These are phyloP conservation scores for Drosophila grimshawi DNA, from an alignment of 1,140 invertebrate genomes.

Conservation along the genomic window DNA sequence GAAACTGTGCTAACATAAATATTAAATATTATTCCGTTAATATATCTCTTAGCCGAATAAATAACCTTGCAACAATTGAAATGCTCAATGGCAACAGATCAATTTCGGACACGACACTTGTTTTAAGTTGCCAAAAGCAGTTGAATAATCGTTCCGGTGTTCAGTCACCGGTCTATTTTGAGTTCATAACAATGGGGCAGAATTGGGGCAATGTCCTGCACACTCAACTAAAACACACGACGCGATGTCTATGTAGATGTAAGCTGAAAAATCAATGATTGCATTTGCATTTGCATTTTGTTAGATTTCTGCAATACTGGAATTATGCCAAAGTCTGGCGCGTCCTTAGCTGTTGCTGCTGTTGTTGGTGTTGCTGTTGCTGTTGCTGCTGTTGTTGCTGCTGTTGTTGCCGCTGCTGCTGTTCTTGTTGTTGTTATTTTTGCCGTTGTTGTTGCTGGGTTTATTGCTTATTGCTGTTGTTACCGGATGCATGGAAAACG, in stretches of 20 bases:
- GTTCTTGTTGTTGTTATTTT: slow-evolving; percentile 30
- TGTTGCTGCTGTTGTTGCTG: slow-evolving; percentile 20
- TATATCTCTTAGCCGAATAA: neutral
- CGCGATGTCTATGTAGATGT: slow-evolving; percentile 67
- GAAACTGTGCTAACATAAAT: too few relatives aligned
- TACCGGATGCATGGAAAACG: slow-evolving; percentile 33
- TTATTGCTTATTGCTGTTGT: slow-evolving; percentile 41
- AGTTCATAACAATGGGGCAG: neutral
- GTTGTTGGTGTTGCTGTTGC: slow-evolving; percentile 12
- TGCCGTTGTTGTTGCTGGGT: slow-evolving; percentile 30
- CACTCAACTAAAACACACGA: slow-evolving; percentile 54
- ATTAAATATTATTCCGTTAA: neutral
- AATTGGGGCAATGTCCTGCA: slow-evolving; percentile 15
- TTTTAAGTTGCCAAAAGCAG: neutral
- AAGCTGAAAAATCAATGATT: slow-evolving; percentile 81
- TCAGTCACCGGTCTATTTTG: neutral
- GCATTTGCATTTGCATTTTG: slow-evolving; percentile 81
- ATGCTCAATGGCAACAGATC: neutral
- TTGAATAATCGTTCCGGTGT: neutral
- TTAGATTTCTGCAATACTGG: slow-evolving; percentile 65
- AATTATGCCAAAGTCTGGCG: slow-evolving; percentile 74
- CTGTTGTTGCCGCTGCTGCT: slow-evolving; percentile 22
- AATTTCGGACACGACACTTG: neutral
- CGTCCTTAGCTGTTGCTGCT: slow-evolving; percentile 30
- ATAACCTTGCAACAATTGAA: neutral